These are phyloP conservation scores for Hylaea fasciaria DNA, from an alignment of 2,888 invertebrate species.

Conservation along the genomic window DNA sequence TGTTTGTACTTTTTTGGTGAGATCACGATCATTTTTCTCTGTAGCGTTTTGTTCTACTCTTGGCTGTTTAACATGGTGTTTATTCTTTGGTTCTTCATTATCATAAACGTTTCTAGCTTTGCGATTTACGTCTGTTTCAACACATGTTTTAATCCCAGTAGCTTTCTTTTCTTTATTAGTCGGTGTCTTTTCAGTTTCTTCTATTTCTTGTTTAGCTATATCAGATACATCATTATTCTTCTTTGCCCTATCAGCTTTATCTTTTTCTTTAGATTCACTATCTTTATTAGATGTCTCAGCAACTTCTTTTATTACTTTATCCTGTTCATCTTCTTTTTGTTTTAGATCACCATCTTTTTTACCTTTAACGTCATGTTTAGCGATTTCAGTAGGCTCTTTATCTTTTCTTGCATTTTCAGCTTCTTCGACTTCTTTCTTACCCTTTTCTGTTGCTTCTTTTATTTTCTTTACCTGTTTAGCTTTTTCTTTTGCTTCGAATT, in stretches of 20 bases:
- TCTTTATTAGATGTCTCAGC: no score
- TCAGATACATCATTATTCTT: neutral
- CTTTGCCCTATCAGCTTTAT: conserved; percentile 7
- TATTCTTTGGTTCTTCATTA: neutral
- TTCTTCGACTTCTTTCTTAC: conserved; percentile 24
- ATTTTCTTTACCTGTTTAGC: conserved; percentile 20
- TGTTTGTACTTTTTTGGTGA: neutral
- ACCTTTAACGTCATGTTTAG: no score
- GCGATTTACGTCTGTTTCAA: no score
- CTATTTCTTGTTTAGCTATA: neutral
- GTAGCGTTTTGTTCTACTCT: conserved; percentile 15
- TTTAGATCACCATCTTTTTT: no score
- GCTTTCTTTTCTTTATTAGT: neutral
- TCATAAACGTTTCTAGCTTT: no score
- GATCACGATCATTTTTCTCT: conserved; percentile 29
- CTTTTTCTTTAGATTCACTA: neutral
- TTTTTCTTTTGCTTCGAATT: no score
- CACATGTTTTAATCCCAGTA: neutral
- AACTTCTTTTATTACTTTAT: no score
- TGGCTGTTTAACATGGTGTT: neutral
- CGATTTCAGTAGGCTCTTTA: neutral
- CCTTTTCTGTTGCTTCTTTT: neutral
- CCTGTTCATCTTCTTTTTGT: no score
- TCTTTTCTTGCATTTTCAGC: conserved; percentile 1
- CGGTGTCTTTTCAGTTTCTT: conserved; percentile 6